Conservation (phyloP, 2,888 invertebrate species). For the Frankliniella intonsa region DNA sequence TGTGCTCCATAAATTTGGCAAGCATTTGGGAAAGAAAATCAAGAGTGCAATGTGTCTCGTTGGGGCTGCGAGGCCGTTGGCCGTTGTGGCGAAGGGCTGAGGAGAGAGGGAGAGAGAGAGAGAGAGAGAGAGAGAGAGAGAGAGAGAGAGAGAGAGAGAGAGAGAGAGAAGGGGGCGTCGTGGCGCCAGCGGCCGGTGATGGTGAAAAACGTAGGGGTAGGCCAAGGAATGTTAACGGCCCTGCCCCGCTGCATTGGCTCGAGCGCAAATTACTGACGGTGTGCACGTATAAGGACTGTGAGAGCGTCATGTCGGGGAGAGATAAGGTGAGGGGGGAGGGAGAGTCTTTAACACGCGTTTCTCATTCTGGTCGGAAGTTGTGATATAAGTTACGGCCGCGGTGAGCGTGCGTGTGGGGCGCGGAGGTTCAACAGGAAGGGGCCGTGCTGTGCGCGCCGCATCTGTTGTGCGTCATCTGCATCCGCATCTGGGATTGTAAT, state of each 20-base stretch:
- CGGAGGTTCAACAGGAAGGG: too few species aligned
- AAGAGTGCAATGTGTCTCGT: conserved; percentile 11
- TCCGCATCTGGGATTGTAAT: too few species aligned
- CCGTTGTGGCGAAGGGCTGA: not conserved
- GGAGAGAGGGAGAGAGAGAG: not conserved
- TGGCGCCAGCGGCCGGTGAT: not conserved
- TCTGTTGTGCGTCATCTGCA: too few species aligned
- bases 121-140: not conserved
- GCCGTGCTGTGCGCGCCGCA: too few species aligned
- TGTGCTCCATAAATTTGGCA: not conserved
- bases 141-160: not conserved
- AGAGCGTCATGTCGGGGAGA: too few species aligned
- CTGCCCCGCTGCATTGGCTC: too few species aligned
- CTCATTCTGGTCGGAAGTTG: too few species aligned
- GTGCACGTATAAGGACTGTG: too few species aligned
- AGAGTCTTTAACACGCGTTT: too few species aligned
- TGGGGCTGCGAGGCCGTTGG: not conserved
- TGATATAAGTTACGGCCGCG: too few species aligned
- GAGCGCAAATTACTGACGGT: too few species aligned
- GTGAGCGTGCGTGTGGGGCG: not conserved
- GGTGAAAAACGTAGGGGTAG: not conserved
- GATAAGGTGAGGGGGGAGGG: too few species aligned
- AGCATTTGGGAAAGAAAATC: conserved; percentile 17
- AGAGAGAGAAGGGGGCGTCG: not conserved
- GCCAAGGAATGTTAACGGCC: not conserved